Evolutionary conservation across 2,888 invertebrate species (phyloP).

Genomic region (Gryllus longicercus): DNA sequence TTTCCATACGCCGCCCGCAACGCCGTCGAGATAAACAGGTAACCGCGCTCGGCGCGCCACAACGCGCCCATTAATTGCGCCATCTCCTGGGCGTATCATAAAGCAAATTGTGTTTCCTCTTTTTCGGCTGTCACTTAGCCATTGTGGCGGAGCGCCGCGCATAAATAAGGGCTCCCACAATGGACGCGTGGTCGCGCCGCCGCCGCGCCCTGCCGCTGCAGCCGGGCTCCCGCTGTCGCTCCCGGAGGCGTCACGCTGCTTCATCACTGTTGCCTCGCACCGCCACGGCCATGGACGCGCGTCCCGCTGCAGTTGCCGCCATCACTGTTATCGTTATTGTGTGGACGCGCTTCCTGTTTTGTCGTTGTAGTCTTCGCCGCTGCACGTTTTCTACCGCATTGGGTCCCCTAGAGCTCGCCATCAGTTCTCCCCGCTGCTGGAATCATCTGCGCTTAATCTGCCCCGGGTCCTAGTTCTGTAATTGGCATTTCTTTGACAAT

Average conservation of each 20-base stretch:
- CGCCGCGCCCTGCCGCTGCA: not conserved
- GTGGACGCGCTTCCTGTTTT: no score
- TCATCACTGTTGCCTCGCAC: no score
- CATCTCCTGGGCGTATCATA: not conserved
- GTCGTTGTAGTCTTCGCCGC: no score
- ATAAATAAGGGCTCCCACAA: not conserved
- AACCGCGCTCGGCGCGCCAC: not conserved
- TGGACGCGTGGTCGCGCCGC: not conserved
- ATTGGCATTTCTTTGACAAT: no score
- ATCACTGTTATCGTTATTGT: no score
- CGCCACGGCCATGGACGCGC: no score
- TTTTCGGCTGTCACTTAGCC: not conserved
- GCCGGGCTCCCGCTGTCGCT: not conserved
- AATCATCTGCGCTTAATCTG: no score
- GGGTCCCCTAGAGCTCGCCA: no score
- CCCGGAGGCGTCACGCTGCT: not conserved
- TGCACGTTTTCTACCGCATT: no score
- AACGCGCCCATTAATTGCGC: not conserved
- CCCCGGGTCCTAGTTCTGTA: no score
- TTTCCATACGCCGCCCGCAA: not conserved
- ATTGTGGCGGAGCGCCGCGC: not conserved
- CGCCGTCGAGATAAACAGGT: not conserved
- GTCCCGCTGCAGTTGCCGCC: no score
- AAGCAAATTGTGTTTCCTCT: slow-evolving; percentile 17
- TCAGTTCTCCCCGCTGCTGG: no score